Evolutionary conservation across 1,140 invertebrate genomes (phyloP), one percentile per base, ranked within the genome.

Genomic region (Euborellia annulipes): DNA sequence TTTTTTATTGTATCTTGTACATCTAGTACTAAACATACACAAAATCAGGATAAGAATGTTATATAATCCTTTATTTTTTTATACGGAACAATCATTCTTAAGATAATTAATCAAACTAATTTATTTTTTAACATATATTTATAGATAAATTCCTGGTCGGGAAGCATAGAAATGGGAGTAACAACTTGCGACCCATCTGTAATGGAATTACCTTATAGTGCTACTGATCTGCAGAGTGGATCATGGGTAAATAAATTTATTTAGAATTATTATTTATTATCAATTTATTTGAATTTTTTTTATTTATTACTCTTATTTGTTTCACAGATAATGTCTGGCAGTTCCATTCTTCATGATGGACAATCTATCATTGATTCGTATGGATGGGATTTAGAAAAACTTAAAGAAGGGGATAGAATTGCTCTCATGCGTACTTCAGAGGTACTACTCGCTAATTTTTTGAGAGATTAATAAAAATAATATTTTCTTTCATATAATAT

Each of bases 121-220:
- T n/a, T n/a, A n/a, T n/a, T n/a, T n/a, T n/a, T n/a, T n/a, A n/a
- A n/a, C n/a, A n/a, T n/a, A n/a, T n/a, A n/a, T n/a, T 54, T 59
- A 38, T 46, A 83, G 79, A 74, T 82, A 48, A 75, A 73, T 56
- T 72, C 79, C 34, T 93, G 89, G 87, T 89, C 82, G 63, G 89
- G 89, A 18, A 89, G 82, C 51, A 78, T 95, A 56, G 86, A 92
- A 67, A 86, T 94, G 56, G 91, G 91, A 27, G 80, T 93, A 9
- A 91, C 88, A 14, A 76, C 80, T 21, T 76, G 78, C 53, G 79
- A 91, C 58, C 89, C 90, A 14, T 75, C 82, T 49, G 75, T 72
- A 47, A 71, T 90, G 50, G 80, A 83, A 50, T 66, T 91, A 54
- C 85, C 84, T 50, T 75, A 82, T 32, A 86, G 82, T 65, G 85